phyloP scores from a whole-genome alignment of 2,888 invertebrate genomes.

The Deilephila elpenor region DNA sequence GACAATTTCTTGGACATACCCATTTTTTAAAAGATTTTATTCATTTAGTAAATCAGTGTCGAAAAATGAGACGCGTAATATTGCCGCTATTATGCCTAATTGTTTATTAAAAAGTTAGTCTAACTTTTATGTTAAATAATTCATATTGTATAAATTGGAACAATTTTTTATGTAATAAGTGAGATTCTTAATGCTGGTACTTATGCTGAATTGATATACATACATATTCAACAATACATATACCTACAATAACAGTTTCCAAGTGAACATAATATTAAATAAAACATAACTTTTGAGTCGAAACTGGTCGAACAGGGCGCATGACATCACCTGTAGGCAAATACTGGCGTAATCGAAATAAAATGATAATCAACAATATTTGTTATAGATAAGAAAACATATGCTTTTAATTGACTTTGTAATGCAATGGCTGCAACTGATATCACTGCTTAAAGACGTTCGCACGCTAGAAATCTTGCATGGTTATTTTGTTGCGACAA shows the following conservation, averaged over 20 bases:
- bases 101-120: no score
- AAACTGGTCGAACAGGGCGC: slow-evolving; percentile 14
- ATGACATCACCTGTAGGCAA: slow-evolving; percentile 6
- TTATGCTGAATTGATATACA: background rate
- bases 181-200: no score
- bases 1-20: no score
- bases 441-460: background rate
- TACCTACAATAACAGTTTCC: background rate
- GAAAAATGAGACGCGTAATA: no score
- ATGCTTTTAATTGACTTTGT: slow-evolving; percentile 16
- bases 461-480: background rate
- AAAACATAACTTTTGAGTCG: background rate
- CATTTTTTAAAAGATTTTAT: no score
- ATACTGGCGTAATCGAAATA: slow-evolving; percentile 9
- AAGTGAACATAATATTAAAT: background rate
- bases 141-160: no score
- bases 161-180: no score
- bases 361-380: slow-evolving; percentile 10
- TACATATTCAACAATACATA: background rate
- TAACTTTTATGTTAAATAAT: no score
- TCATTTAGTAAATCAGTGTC: no score
- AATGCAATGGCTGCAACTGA: background rate
- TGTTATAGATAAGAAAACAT: slow-evolving; percentile 10
- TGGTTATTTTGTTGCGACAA: background rate
- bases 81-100: no score